These are phyloP conservation scores for Sinhomidia bicolor DNA, from an alignment of 2,888 invertebrate species.

Conservation along the genomic window DNA sequence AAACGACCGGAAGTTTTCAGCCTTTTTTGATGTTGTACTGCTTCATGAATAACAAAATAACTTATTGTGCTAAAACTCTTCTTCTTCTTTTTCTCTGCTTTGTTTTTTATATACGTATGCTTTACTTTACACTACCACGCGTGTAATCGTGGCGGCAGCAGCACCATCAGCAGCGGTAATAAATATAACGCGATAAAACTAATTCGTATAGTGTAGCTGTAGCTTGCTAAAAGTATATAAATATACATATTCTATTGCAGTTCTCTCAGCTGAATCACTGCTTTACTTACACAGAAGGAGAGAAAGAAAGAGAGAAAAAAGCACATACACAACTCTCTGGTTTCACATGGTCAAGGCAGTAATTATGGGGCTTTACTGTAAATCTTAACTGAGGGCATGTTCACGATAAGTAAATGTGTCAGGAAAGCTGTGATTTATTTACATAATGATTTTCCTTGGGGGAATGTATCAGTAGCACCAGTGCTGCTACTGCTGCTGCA, in stretches of 20 bases:
- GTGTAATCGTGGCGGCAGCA: no score
- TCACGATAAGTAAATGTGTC: constrained; percentile 72
- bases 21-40: constrained; percentile 52
- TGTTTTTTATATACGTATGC: not conserved
- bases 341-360: constrained; percentile 69
- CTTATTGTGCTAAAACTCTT: not conserved
- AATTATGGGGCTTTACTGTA: constrained; percentile 63
- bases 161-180: not conserved
- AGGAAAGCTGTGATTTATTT: constrained; percentile 74
- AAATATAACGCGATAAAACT: constrained; percentile 6
- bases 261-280: not conserved
- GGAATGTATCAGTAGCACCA: constrained; percentile 38
- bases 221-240: not conserved
- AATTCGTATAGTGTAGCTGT: not conserved
- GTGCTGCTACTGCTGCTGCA: not conserved
- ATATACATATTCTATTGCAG: not conserved
- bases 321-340: constrained; percentile 33
- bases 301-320: no score
- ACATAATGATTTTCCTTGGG: constrained; percentile 70
- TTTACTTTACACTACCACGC: not conserved
- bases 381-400: constrained; percentile 57
- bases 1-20: constrained; percentile 72
- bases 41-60: constrained; percentile 49
- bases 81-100: not conserved
- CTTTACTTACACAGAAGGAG: no score